phyloP scores from a whole-genome alignment of 2,797 vertebrate genomes.

The Gallinago solitaria region DNA sequence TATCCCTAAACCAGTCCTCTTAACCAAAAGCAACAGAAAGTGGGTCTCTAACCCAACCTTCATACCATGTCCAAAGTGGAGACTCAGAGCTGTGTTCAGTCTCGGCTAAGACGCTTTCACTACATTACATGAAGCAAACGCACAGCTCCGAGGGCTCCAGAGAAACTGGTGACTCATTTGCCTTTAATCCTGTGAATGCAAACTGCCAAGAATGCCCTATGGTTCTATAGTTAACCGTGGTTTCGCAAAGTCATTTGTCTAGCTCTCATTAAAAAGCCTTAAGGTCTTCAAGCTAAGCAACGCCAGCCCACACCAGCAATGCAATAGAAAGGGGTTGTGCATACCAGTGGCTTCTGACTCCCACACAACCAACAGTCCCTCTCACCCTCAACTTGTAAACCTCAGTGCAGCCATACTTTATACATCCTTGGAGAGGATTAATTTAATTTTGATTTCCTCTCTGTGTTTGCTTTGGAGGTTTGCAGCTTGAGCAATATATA shows the following conservation, averaged over 20 bases:
- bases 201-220: not conserved
- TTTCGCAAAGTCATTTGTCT: not conserved
- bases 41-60: not conserved
- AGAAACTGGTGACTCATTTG: not conserved
- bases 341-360: slow-evolving; percentile 1
- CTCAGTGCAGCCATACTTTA: slow-evolving; percentile 54
- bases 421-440: slow-evolving; percentile 75
- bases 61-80: not conserved
- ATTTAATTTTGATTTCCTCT: slow-evolving; percentile 76
- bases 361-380: not conserved
- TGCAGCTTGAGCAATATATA: slow-evolving; percentile 34
- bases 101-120: not conserved
- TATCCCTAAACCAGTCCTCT: not conserved
- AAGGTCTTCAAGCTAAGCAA: not conserved
- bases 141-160: not conserved
- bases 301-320: not conserved
- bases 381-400: not conserved
- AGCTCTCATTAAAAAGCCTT: not conserved
- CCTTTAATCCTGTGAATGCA: not conserved
- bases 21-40: not conserved
- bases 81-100: not conserved
- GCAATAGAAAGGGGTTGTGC: not conserved
- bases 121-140: not conserved
- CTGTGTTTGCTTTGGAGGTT: slow-evolving; percentile 74
- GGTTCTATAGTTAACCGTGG: not conserved